phyloP scores from a whole-genome alignment of 2,888 invertebrate species.

The Theretra japonica region DNA sequence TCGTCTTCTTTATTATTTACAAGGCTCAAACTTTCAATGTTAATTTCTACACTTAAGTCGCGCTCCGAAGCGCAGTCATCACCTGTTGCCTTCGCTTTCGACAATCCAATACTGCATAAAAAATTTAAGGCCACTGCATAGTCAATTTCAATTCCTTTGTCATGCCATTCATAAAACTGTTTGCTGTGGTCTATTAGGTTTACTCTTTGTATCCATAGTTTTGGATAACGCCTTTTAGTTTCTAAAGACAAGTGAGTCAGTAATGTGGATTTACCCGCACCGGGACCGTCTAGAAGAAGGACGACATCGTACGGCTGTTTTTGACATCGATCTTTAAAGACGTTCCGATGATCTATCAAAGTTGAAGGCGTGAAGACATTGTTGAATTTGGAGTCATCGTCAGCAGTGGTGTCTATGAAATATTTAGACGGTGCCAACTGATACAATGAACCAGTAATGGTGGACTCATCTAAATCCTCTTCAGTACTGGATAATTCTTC shows the following conservation, averaged over 20 bases:
- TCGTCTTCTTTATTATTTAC: background rate
- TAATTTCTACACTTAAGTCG: slow-evolving; percentile 16
- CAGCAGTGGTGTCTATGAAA: background rate
- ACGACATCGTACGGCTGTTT: slow-evolving; percentile 1
- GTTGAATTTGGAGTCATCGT: background rate
- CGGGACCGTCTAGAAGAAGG: slow-evolving; percentile 26
- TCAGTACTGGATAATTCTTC: background rate
- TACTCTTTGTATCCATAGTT: slow-evolving; percentile 32
- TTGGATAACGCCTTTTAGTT: slow-evolving; percentile 30
- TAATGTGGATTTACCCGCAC: slow-evolving; percentile 36
- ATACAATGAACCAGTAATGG: background rate
- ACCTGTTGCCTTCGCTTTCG: background rate
- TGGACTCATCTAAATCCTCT: background rate
- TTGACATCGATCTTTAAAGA: background rate
- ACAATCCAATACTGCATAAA: background rate
- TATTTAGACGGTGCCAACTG: no score
- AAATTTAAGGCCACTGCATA: slow-evolving; percentile 13
- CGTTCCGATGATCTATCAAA: background rate
- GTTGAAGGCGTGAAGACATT: background rate
- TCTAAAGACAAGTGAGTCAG: slow-evolving; percentile 33
- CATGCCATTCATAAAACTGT: slow-evolving; percentile 28
- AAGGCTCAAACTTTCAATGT: background rate
- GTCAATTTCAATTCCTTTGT: slow-evolving; percentile 1
- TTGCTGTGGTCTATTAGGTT: slow-evolving; percentile 28
- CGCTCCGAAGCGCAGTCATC: background rate